Evolutionary conservation across 1,140 invertebrate species (phyloP).

Genomic region (Dendrolimus punctatus): DNA sequence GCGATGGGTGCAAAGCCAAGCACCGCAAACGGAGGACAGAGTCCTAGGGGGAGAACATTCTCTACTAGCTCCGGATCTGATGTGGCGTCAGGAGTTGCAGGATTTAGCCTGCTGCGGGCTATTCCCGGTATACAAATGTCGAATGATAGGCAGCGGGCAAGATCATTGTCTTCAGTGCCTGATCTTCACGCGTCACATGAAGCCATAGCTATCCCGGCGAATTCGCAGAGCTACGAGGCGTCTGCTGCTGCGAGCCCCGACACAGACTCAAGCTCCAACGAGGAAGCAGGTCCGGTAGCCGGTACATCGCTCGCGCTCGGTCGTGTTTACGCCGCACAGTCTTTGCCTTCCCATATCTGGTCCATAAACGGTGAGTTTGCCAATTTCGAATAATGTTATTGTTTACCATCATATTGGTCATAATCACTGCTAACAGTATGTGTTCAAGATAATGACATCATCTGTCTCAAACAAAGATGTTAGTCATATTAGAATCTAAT

Average conservation of each 20-base stretch:
- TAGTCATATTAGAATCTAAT: no score
- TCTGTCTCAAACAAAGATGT: no score
- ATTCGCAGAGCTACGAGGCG: constrained; percentile 73
- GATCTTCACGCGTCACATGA: constrained; percentile 78
- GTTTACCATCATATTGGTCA: no score
- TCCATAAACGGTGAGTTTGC: constrained; percentile 86
- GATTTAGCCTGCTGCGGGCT: constrained; percentile 82
- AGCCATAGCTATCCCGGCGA: constrained; percentile 72
- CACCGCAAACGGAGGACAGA: constrained; percentile 81
- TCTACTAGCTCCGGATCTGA: constrained; percentile 82
- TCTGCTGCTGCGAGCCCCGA: constrained; percentile 73
- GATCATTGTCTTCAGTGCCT: constrained; percentile 87
- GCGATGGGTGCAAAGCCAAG: constrained; percentile 88
- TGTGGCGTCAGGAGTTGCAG: constrained; percentile 76
- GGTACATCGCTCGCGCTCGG: constrained; percentile 75
- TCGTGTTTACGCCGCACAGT: constrained; percentile 89
- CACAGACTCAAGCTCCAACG: constrained; percentile 76
- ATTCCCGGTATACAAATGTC: constrained; percentile 80
- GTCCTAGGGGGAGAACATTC: constrained; percentile 82
- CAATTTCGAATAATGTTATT: no score
- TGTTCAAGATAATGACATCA: no score
- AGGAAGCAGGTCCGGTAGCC: constrained; percentile 64
- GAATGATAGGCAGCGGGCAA: constrained; percentile 83
- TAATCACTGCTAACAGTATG: no score
- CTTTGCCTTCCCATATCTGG: constrained; percentile 92